Percentiles rank a stretch among this genome's conserved stretches.
Conservation (phyloP, 2,797 vertebrate genomes). For the Dendrocincla fuliginosa region DNA sequence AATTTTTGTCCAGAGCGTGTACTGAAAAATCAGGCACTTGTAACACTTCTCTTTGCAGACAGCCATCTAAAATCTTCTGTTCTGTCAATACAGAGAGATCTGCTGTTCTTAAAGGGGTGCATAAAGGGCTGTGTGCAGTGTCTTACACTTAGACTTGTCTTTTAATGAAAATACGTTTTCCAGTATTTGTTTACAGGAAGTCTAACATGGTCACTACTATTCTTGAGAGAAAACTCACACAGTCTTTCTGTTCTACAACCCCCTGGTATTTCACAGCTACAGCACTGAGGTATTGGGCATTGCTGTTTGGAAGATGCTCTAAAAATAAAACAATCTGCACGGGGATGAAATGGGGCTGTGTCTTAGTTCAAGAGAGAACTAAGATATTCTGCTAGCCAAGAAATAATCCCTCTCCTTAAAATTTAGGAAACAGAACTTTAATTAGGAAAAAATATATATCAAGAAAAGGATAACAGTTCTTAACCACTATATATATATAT, state of each 20-base stretch:
- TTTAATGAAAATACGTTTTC: neutral
- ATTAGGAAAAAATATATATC: too few species aligned
- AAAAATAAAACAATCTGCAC: neutral
- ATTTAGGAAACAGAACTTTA: too few species aligned
- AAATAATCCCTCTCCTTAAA: too few species aligned
- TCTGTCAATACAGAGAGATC: neutral
- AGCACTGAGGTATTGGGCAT: too few species aligned
- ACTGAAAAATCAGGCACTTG: neutral
- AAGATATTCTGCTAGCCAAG: too few species aligned
- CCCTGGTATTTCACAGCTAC: neutral
- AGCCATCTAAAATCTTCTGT: neutral
- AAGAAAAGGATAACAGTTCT: too few species aligned
- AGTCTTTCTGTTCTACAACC: neutral
- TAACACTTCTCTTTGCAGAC: neutral
- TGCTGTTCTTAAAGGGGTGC: neutral
- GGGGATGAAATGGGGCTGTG: rapidly evolving
- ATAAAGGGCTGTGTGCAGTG: neutral
- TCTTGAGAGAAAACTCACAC: neutral
- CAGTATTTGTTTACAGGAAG: neutral
- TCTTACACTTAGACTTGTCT: neutral
- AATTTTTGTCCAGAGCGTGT: neutral
- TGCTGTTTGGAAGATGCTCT: neutral
- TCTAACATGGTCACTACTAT: neutral
- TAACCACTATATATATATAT: too few species aligned
- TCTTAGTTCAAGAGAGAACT: too few species aligned